Evolutionary conservation across 2,888 invertebrate genomes (phyloP).

Genomic region (Macrostomum cliftonense): DNA sequence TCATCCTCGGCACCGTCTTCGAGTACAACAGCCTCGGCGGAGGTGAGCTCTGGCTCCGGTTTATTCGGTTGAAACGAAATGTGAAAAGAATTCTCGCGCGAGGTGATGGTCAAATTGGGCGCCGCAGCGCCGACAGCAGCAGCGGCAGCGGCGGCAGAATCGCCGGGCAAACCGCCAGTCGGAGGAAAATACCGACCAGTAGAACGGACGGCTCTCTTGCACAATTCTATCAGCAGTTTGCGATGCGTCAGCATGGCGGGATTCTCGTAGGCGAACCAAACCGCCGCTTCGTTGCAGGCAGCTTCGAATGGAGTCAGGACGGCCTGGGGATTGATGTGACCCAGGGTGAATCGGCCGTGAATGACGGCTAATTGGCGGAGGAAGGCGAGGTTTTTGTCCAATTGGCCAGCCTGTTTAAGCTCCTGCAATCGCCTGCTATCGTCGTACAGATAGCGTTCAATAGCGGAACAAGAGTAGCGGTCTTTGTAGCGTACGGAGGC

Average conservation of each 20-base stretch:
- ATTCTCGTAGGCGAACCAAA: background rate
- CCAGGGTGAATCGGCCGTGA: slow-evolving; percentile 4
- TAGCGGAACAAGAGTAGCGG: background rate
- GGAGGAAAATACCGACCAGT: slow-evolving; percentile 5
- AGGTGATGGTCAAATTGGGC: too few species aligned
- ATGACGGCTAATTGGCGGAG: slow-evolving; percentile 6
- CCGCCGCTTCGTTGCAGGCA: slow-evolving; percentile 10
- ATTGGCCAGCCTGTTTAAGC: background rate
- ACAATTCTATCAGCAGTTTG: slow-evolving; percentile 5
- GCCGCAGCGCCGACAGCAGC: too few species aligned
- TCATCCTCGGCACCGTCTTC: too few species aligned
- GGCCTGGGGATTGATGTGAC: slow-evolving; percentile 2
- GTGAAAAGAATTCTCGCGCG: too few species aligned
- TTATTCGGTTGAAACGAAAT: too few species aligned
- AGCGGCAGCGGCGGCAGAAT: too few species aligned
- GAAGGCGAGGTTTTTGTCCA: slow-evolving; percentile 2
- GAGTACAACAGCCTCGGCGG: too few species aligned
- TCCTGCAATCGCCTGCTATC: background rate
- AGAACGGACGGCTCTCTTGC: slow-evolving; percentile 5
- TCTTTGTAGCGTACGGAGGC: too few species aligned
- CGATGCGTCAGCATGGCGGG: slow-evolving; percentile 9
- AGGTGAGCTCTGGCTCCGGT: too few species aligned
- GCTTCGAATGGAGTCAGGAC: slow-evolving; percentile 10
- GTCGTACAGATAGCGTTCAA: background rate
- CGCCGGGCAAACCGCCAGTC: background rate